A percentile compares a stretch with the other conserved stretches of the same genome.
phyloP scores from a whole-genome alignment of 2,113 vertebrate species.

The Jacana jacana region DNA sequence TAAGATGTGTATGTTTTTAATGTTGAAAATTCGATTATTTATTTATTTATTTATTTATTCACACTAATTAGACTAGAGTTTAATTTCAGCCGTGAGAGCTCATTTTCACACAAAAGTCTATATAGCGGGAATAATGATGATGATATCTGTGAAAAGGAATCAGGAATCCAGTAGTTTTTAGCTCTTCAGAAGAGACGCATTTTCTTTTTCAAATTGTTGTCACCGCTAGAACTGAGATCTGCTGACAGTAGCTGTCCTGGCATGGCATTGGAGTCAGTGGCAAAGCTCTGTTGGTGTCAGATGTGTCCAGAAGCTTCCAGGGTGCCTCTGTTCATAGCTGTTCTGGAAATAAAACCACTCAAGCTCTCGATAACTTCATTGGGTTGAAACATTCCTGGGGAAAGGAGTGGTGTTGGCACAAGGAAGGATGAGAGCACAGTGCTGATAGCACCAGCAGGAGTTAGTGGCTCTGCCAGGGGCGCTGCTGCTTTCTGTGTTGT shows the following conservation, averaged over 20 bases:
- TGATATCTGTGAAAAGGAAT: background rate
- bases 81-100: background rate
- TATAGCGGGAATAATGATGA: background rate
- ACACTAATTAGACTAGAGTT: background rate
- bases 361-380: background rate
- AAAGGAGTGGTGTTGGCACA: background rate
- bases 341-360: background rate
- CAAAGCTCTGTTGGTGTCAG: background rate
- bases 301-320: background rate
- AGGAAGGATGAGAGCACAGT: fast-evolving
- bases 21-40: background rate
- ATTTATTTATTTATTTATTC: background rate
- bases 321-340: fast-evolving
- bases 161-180: background rate
- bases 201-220: background rate
- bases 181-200: no score
- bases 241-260: background rate
- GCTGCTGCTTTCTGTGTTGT: background rate
- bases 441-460: background rate
- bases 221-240: fast-evolving
- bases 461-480: background rate
- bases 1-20: background rate
- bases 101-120: background rate
- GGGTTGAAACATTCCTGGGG: background rate
- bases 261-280: background rate